A percentile compares a stretch with the other conserved stretches of the same genome.
Conservation (phyloP, 2,113 vertebrate genomes). For the Pithys albifrons region DNA sequence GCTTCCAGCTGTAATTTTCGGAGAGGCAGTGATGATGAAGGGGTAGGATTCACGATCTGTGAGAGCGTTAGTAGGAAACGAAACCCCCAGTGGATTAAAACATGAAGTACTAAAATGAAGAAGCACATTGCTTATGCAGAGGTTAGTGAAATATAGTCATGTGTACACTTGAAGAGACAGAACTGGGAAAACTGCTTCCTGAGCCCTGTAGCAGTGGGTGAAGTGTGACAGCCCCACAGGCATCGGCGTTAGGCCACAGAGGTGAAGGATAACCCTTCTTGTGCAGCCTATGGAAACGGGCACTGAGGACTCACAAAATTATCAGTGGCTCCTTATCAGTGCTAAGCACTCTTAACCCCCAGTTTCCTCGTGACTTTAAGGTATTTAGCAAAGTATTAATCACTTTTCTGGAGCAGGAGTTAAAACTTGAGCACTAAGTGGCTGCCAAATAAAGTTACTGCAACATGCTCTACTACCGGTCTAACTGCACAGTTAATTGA, state of each 20-base stretch:
- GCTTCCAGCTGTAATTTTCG: background rate
- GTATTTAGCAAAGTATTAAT: conserved; percentile 21
- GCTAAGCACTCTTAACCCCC: background rate
- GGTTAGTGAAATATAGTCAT: background rate
- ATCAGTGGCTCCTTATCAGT: background rate
- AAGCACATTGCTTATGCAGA: background rate
- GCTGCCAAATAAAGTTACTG: conserved; percentile 12
- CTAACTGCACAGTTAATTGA: conserved; percentile 25
- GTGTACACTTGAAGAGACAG: too few species aligned
- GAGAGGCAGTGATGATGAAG: background rate
- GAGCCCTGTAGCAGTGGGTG: fast-evolving
- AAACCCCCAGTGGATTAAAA: background rate
- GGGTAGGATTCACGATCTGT: background rate
- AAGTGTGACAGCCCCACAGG: background rate
- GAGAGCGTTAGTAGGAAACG: fast-evolving
- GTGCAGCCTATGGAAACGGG: background rate
- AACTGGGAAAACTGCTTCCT: background rate
- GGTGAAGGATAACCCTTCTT: background rate
- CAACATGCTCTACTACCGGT: background rate
- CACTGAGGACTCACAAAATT: background rate
- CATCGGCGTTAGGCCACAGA: fast-evolving
- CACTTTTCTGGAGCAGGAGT: background rate
- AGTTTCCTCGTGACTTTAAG: background rate
- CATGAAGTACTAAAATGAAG: background rate
- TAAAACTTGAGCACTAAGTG: background rate